phyloP scores from a whole-genome alignment of 2,888 invertebrate species.

The Microchrysa polita region DNA sequence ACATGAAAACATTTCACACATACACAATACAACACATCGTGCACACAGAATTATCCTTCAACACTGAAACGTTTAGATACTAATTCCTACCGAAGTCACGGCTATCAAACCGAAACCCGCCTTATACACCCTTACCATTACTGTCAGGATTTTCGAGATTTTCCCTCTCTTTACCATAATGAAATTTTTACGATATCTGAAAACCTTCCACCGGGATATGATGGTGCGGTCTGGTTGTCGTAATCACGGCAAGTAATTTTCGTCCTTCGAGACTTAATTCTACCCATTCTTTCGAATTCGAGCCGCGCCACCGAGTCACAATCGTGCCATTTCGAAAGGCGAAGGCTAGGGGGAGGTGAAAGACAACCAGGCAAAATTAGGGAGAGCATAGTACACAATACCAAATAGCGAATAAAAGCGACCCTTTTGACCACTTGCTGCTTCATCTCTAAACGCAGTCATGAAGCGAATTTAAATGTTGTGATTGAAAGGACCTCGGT shows the following conservation, averaged over 20 bases:
- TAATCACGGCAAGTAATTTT: constrained; percentile 32
- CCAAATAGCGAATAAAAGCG: too few relatives aligned
- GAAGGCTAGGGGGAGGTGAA: background rate
- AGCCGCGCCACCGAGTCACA: background rate
- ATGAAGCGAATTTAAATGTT: background rate
- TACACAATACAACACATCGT: too few relatives aligned
- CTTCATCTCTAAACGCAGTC: background rate
- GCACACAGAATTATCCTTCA: too few relatives aligned
- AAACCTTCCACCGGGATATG: background rate
- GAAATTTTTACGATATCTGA: constrained; percentile 9
- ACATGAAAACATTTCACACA: too few relatives aligned
- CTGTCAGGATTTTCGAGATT: background rate
- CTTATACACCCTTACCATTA: background rate
- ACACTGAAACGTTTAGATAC: too few relatives aligned
- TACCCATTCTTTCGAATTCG: background rate
- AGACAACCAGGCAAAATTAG: too few relatives aligned
- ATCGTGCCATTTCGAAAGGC: too few relatives aligned
- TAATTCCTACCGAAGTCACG: too few relatives aligned
- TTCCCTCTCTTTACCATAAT: background rate
- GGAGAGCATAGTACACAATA: too few relatives aligned
- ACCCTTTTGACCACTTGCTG: constrained; percentile 5
- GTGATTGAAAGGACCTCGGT: constrained; percentile 1
- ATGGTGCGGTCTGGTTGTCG: background rate
- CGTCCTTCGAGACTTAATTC: constrained; percentile 22
- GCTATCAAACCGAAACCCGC: too few relatives aligned